Evolutionary conservation across 2,113 vertebrate species (phyloP), one percentile per base, ranked within the genome.

Genomic region (Varanus komodoensis): DNA sequence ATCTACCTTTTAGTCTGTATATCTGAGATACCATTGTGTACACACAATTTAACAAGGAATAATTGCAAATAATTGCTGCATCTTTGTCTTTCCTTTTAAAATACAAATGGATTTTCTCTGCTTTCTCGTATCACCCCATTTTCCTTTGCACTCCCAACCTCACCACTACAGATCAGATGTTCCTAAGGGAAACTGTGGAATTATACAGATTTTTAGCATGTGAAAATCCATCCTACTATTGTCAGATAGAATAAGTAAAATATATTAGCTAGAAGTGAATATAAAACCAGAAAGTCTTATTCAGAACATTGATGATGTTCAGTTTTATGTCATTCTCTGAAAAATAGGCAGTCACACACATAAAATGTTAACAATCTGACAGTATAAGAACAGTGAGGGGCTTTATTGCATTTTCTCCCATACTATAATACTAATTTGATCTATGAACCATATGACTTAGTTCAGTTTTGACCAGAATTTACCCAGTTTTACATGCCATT

Each of bases 251-350:
- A 68, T 67, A 67, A 84, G 61, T 3, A 68, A 83, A 84, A 84
- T 44, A 38, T 84, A 67, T 44, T 34, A 67, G n/a, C 61, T 64
- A 84, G 82, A 48, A 84, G 82, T 34, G 67, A 84, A 83, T 67
- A 84, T 68, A 84, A 68, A 67, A 84, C 23, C 61, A 84, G 61
- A 84, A 67, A 84, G 8, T 44, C 61, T 68, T 23, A 84, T 84
- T 67, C 15, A 21, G 44, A 52, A 85, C 44, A 69, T 8, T 21
- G 75, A 71, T 32, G 44, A 69, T 34, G 27, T 71, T 71, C 68
- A 85, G 27, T 48, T 71, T 85, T 85, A 71, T 32, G 67, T 71
- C 25, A 71, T 67, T 48, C 38, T 84, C 11, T 85, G 83, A 69
- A 52, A 85, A 85, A 19, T 2, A 81, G 50, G 52, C 29, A 81